Evolutionary conservation across 2,888 invertebrate genomes (phyloP), one percentile per base, ranked within the genome.

Genomic region (Villa cingulata): DNA sequence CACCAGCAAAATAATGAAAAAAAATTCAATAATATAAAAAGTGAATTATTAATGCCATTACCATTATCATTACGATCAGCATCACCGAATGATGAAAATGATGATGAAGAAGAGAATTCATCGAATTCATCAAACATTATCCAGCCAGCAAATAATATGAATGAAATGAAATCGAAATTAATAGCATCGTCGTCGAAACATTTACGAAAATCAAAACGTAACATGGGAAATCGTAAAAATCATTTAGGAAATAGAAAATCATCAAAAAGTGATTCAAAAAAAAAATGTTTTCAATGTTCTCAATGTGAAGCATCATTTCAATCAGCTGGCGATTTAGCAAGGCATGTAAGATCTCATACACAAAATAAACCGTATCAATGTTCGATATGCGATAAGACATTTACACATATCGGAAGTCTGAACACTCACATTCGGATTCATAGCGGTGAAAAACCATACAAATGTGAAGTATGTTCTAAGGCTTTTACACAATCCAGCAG

Each of bases 341-440:
- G 68, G 51, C 69, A 69, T 45, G 70, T 70, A 4, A 63, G 69
- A 3, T 69, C 68, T 18, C 69, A 69, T 52, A 69, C 69, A 27
- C 61, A 65, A 16, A 68, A 68, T 48, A 68, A 68, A 52, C 70
- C 69, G 3, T 69, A 65, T 51, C 68, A 67, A 50, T 69, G 69
- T 52, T 65, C 65, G 12, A 68, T 69, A 41, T 69, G 69, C 52
- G 61, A 66, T 50, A 68, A 68, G 51, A 65, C 66, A 3, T 69
- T 69, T 44, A 70, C 69, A 3, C 69, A 69, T 52, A 70, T 70
- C 43, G 69, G 70, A 37, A 66, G 66, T 50, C 59, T 69, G 32
- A 70, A 68, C 46, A 69, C 70, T 1, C 69, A 69, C 54, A 65
- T 69, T 48, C 62, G 70, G 23, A 69, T 70, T 40, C 69, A 69